phyloP scores from a whole-genome alignment of 2,113 vertebrate species.

The Callorhinus ursinus region DNA sequence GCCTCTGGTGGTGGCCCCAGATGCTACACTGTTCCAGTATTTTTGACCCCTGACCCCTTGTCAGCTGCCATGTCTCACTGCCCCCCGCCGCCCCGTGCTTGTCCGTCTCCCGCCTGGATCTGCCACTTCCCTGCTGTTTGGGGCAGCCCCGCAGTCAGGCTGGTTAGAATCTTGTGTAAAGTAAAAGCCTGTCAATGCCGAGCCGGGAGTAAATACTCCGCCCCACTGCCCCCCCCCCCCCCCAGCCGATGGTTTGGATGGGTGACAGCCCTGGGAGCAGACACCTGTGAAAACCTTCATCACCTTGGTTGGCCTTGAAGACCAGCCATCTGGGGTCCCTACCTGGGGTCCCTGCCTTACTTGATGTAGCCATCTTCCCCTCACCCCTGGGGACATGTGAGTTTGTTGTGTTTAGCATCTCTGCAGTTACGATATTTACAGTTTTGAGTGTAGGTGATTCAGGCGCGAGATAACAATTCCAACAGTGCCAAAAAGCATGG shows the following conservation, averaged over 20 bases:
- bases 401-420: not conserved
- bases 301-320: not conserved
- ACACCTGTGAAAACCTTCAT: no score
- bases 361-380: not conserved
- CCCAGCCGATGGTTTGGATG: not conserved
- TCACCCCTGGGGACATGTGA: not conserved
- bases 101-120: not conserved
- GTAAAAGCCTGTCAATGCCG: not conserved
- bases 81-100: not conserved
- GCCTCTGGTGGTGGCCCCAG: not conserved
- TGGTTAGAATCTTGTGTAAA: not conserved
- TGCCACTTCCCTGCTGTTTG: not conserved
- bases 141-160: not conserved
- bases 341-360: not conserved
- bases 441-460: not conserved
- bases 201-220: accelerated
- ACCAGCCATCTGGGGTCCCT: accelerated
- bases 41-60: not conserved
- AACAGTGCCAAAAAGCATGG: no score
- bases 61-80: not conserved
- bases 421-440: not conserved
- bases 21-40: not conserved
- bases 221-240: no score
- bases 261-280: accelerated
- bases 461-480: not conserved